Evolutionary conservation across 2,113 vertebrate genomes (phyloP), one percentile per base, ranked within the genome.

Genomic region (Bubalus kerabau): DNA sequence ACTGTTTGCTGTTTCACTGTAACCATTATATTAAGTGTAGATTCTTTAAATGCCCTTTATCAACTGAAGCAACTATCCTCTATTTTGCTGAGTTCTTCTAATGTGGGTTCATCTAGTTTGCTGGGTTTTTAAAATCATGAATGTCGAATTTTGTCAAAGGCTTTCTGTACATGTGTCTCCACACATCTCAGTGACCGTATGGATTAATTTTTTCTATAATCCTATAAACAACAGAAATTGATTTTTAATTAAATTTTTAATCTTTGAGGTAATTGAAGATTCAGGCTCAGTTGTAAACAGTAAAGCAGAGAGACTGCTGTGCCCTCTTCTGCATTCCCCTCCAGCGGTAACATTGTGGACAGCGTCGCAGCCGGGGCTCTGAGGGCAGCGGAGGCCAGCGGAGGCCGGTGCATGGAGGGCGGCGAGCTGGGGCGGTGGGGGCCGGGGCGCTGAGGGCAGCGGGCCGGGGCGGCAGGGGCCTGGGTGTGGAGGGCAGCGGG

Each of bases 271-370:
- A 26, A 80, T 19, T 59, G n/a, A 54, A 54, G 91, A 26, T 56
- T 92, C 26, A 13, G 48, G 16, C 36, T 64, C 80, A 84, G 62
- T 12, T 71, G 23, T 71, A 17, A 71, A 26, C 50, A 43, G 21
- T 6, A 28, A 36, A 54, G 21, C 26, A 92, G n/a, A 83, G 16
- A 46, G 50, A 24, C 64, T 17, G 59, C 4, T 7, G 8, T 5
- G 6, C 19, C 26, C 13, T n/a, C 43, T 71, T 10, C 3, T 6
- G 9, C 40, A 12, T 23, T 10, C 54, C 26, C n/a, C 48, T 59
- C 46, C 59, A 11, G 15, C 0, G 8, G 32, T 3, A 30, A 15
- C 24, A 5, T 17, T 16, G 13, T 4, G n/a, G 1, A 64, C 36
- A 16, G 7, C 3, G 32, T 24, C 2, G 7, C 52, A 36, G 21